Percentiles rank a stretch among this genome's conserved stretches.
Conservation (phyloP, 2,113 vertebrate genomes). For the Geococcyx californianus region DNA sequence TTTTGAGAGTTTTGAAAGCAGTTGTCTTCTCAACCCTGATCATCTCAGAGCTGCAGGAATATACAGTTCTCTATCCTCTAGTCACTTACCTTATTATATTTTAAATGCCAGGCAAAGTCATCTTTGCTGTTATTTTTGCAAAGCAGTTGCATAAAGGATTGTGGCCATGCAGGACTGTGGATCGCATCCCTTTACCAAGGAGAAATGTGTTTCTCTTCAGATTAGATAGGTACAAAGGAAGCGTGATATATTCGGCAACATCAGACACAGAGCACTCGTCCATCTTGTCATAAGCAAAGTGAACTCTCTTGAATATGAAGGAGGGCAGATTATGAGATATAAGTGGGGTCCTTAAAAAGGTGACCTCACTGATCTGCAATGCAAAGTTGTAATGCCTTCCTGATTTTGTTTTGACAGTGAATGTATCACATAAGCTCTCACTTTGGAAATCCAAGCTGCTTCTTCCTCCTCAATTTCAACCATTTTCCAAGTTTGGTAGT, state of each 20-base stretch:
- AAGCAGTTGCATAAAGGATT: not conserved
- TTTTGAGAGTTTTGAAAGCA: slow-evolving; percentile 13
- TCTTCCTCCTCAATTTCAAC: not conserved
- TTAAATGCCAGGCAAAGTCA: not conserved
- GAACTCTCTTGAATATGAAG: not conserved
- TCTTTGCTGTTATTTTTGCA: not conserved
- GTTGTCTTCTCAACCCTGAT: not conserved
- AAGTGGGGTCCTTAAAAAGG: not conserved
- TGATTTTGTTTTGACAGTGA: not conserved
- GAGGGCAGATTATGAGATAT: not conserved
- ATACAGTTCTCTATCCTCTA: not conserved
- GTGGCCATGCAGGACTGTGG: not conserved
- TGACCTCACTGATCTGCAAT: not conserved
- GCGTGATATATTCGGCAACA: not conserved
- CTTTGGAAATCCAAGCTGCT: not conserved
- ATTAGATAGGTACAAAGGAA: not conserved
- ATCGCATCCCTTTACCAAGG: not conserved
- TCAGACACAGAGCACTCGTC: not conserved
- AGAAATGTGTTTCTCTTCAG: not conserved
- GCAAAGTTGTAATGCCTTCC: not conserved
- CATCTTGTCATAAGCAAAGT: not conserved
- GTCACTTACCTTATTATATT: not conserved
- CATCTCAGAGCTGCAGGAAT: not conserved
- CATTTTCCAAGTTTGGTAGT: not conserved
- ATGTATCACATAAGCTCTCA: not conserved